Conservation (phyloP, 1,140 invertebrate species). For the Caenorhabditis elegans region DNA sequence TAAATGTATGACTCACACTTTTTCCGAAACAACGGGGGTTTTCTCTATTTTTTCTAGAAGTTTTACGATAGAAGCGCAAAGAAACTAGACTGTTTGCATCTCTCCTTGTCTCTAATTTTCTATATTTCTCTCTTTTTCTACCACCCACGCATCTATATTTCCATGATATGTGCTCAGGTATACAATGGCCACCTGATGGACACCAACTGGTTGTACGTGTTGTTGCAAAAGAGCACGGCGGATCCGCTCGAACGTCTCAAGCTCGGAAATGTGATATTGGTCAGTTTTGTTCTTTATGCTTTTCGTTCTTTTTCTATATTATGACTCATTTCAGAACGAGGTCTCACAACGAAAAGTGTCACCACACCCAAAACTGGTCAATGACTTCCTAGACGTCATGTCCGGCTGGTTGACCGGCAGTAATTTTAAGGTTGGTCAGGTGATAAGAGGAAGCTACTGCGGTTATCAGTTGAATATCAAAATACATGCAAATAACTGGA, state of each 20-base stretch:
- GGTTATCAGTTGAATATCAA: no score
- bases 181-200: not conserved
- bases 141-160: no score
- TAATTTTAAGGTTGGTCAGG: not conserved
- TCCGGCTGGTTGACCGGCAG: constrained; percentile 17
- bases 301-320: no score
- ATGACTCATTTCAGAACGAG: not conserved
- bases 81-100: no score
- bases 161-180: no score
- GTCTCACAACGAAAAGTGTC: constrained; percentile 22
- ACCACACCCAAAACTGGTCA: constrained; percentile 14
- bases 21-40: no score
- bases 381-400: constrained; percentile 27
- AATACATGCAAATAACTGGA: not conserved
- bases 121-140: not conserved
- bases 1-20: no score
- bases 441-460: no score
- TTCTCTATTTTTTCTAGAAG: no score
- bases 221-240: constrained; percentile 7
- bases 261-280: constrained; percentile 31
- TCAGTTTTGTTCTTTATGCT: not conserved
- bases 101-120: not conserved
- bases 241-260: constrained; percentile 15
- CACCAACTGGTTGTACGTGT: constrained; percentile 26
- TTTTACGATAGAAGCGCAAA: no score